These are phyloP conservation scores for Aphaenogaster ashmeadi DNA, from an alignment of 1,140 invertebrate genomes.

Conservation along the genomic window DNA sequence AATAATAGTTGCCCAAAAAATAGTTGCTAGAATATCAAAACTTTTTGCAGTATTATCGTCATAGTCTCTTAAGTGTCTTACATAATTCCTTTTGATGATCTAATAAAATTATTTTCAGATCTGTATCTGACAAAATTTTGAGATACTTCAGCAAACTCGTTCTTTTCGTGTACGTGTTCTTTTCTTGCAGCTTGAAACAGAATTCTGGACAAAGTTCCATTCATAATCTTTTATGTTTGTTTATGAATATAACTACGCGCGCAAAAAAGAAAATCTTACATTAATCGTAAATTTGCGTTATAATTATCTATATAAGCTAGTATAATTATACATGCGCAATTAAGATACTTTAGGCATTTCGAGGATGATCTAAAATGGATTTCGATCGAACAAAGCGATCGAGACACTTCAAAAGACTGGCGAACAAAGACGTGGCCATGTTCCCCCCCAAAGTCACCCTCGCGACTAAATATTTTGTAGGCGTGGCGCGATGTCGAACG, in stretches of 20 bases:
- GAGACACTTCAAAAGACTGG: background rate
- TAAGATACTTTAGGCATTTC: background rate
- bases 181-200: background rate
- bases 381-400: conserved; percentile 14
- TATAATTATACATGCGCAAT: background rate
- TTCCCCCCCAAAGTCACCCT: background rate
- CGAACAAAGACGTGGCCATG: conserved; percentile 36
- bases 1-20: too few relatives aligned
- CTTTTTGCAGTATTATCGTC: too few relatives aligned
- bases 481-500: conserved; percentile 54
- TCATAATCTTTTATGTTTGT: background rate
- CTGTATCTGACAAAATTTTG: too few relatives aligned
- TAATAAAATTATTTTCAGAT: too few relatives aligned
- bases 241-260: background rate
- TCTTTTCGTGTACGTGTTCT: background rate
- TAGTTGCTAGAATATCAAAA: too few relatives aligned
- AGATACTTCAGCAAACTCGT: too few relatives aligned
- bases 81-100: too few relatives aligned
- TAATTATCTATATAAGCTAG: too few relatives aligned
- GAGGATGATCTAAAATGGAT: background rate
- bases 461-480: conserved; percentile 44
- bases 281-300: background rate
- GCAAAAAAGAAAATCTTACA: background rate
- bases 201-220: background rate
- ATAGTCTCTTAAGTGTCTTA: too few relatives aligned